Evolutionary conservation across 2,888 invertebrate species (phyloP).

Genomic region (Orthosia gothica): DNA sequence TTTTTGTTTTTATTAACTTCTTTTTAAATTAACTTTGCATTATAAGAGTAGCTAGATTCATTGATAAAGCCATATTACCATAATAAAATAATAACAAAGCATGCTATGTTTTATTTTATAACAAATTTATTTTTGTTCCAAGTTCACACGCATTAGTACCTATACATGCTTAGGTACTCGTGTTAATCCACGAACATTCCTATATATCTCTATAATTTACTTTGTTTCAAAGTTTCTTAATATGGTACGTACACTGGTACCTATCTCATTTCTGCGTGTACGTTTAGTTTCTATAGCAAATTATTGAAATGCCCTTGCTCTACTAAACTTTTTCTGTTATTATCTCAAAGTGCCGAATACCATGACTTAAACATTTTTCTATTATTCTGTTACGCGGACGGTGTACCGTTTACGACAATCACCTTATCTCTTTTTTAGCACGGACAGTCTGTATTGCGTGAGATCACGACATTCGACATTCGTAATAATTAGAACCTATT

Average conservation of each 20-base stretch:
- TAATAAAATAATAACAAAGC: not conserved
- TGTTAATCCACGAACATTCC: conserved; percentile 13
- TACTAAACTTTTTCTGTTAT: conserved; percentile 68
- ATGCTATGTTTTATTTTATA: not conserved
- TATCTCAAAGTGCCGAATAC: conserved; percentile 64
- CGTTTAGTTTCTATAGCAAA: conserved; percentile 44
- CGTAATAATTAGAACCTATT: conserved; percentile 49
- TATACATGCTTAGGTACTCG: not conserved
- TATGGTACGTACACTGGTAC: not conserved
- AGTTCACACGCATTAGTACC: not conserved
- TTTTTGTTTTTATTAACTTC: too few relatives aligned
- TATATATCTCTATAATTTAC: not conserved
- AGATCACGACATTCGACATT: conserved; percentile 65
- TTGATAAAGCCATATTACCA: not conserved
- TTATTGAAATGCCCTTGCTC: conserved; percentile 69
- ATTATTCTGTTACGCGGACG: conserved; percentile 46
- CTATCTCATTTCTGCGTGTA: conserved; percentile 16
- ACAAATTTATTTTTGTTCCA: not conserved
- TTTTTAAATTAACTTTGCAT: too few relatives aligned
- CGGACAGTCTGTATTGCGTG: conserved; percentile 52
- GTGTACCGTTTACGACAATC: conserved; percentile 39
- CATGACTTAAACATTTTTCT: conserved; percentile 53
- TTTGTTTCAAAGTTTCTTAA: not conserved
- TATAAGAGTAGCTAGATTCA: not conserved
- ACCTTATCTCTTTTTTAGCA: conserved; percentile 37